phyloP scores from a whole-genome alignment of 2,113 vertebrate species.

The Cervus canadensis region DNA sequence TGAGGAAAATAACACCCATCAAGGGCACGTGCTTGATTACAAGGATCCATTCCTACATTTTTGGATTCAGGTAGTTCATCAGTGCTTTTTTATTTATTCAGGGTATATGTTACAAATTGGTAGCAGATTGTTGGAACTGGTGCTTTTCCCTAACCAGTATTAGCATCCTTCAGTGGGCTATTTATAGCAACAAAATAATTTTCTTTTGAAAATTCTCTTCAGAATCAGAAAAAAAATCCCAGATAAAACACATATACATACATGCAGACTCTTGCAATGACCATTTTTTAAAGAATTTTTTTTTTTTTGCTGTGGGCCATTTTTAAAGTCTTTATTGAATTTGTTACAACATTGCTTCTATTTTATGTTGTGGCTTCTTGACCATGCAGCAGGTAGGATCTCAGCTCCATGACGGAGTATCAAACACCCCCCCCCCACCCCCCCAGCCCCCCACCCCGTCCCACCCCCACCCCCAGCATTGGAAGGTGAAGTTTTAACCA shows the following conservation, averaged over 20 bases:
- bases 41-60: not conserved
- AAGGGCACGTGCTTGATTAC: not conserved
- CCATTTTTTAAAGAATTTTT: not conserved
- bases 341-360: not conserved
- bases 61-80: not conserved
- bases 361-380: not conserved
- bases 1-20: not conserved
- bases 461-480: not conserved
- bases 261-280: not conserved
- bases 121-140: not conserved
- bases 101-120: not conserved
- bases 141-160: not conserved
- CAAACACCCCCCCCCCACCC: too few relatives aligned
- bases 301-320: not conserved
- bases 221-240: not conserved
- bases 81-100: not conserved
- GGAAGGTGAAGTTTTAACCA: not conserved
- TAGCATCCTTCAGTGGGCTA: not conserved
- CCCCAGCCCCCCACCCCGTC: too few relatives aligned
- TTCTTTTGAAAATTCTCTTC: conserved; percentile 9
- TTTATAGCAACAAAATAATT: not conserved
- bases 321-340: not conserved
- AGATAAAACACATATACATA: not conserved
- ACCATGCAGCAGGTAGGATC: not conserved
- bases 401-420: too few relatives aligned